These are phyloP conservation scores for Lithobates sylvaticus DNA, from an alignment of 2,797 vertebrate genomes.

Conservation along the genomic window DNA sequence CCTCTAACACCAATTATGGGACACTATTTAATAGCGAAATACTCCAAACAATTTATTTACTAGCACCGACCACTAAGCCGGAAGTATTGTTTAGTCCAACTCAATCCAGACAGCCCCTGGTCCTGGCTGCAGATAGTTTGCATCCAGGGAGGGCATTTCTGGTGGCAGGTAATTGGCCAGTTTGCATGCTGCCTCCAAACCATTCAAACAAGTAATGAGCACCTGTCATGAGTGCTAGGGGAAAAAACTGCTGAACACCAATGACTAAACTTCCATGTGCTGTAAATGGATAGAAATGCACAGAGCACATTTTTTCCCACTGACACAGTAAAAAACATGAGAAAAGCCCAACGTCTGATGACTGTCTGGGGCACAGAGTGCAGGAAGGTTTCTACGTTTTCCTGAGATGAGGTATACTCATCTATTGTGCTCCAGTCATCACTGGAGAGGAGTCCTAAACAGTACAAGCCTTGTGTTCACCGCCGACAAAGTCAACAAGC, in stretches of 20 bases:
- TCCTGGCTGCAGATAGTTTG: too few relatives aligned
- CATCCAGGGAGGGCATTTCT: too few relatives aligned
- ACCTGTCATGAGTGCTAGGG: too few relatives aligned
- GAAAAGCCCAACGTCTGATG: constrained; percentile 19
- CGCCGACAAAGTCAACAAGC: constrained; percentile 27
- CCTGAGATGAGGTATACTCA: constrained; percentile 34
- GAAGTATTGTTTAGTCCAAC: too few relatives aligned
- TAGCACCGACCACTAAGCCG: too few relatives aligned
- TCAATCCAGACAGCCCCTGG: too few relatives aligned
- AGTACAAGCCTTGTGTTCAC: constrained; percentile 2
- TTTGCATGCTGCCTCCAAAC: too few relatives aligned
- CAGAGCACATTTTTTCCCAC: constrained; percentile 16
- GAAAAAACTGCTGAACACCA: background rate
- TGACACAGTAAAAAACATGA: constrained; percentile 20
- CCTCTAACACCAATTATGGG: too few relatives aligned
- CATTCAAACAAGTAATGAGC: too few relatives aligned
- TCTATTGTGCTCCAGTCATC: constrained; percentile 29
- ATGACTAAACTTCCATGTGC: background rate
- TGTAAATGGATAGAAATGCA: background rate
- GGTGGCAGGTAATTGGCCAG: too few relatives aligned
- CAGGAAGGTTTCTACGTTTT: constrained; percentile 31
- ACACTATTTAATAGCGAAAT: too few relatives aligned
- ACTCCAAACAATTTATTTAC: too few relatives aligned
- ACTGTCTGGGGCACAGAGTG: constrained; percentile 25
- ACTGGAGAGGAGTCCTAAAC: background rate